A percentile compares a stretch with the other conserved stretches of the same genome.
Evolutionary conservation across 30 jellyfish, hydroid and myxozoan genomes (phyloP).

Genomic region (Cassiopea andromeda): DNA sequence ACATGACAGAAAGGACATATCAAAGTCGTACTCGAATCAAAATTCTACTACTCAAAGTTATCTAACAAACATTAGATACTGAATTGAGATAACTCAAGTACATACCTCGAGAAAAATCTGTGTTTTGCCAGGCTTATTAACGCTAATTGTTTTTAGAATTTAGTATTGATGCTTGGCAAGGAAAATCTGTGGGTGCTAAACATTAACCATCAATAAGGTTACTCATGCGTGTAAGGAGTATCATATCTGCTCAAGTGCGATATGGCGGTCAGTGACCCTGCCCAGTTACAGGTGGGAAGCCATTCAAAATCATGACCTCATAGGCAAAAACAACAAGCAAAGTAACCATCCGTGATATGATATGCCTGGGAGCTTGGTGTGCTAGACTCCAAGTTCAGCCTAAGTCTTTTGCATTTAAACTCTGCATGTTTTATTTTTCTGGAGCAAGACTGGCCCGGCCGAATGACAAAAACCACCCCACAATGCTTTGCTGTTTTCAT

Average conservation of each 20-base stretch:
- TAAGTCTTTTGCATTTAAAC: too few species aligned
- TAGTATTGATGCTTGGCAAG: background rate
- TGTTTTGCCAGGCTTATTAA: background rate
- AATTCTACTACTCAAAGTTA: too few species aligned
- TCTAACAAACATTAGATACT: too few species aligned
- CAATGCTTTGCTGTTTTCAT: too few species aligned
- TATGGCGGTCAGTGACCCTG: background rate
- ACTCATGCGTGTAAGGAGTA: background rate
- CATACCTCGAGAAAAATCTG: conserved; percentile 3
- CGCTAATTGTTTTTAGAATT: conserved; percentile 1
- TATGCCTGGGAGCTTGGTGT: background rate
- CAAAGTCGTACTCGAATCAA: background rate
- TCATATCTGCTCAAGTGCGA: conserved; percentile 19
- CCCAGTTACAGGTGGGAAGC: conserved; percentile 1
- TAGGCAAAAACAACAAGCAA: background rate
- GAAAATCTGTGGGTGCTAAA: conserved; percentile 18
- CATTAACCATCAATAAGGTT: conserved; percentile 15
- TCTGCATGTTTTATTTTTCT: too few species aligned
- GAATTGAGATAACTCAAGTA: background rate
- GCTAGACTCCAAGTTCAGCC: background rate
- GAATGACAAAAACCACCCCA: too few species aligned
- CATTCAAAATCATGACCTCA: conserved; percentile 14
- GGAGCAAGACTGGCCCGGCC: too few species aligned
- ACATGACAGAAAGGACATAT: background rate
- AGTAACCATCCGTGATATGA: background rate